These are phyloP conservation scores for Aphaenogaster ashmeadi DNA, from an alignment of 1,140 invertebrate genomes.

Conservation along the genomic window DNA sequence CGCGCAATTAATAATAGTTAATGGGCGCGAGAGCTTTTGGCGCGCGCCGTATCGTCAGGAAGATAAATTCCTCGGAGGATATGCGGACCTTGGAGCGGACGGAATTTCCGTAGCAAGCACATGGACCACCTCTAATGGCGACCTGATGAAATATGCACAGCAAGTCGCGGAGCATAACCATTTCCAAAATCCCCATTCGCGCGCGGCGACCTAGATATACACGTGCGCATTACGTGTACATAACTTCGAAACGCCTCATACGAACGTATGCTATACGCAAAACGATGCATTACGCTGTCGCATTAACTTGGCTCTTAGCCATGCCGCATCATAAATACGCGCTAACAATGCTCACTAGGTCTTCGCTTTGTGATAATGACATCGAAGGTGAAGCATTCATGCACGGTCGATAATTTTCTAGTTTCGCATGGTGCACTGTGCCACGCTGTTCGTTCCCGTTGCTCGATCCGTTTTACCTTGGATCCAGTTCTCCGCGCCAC, in stretches of 20 bases:
- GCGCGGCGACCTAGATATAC: conserved; percentile 56
- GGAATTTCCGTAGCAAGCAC: conserved; percentile 22
- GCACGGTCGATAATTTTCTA: conserved; percentile 5
- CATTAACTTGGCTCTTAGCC: conserved; percentile 82
- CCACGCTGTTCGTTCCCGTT: not conserved
- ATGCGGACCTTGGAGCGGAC: not conserved
- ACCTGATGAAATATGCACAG: conserved; percentile 35
- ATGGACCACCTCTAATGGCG: conserved; percentile 31
- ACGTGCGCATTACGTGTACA: conserved; percentile 11
- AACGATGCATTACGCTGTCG: conserved; percentile 76
- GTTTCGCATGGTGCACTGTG: not conserved
- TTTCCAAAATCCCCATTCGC: conserved; percentile 57
- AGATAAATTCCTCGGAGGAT: conserved; percentile 35
- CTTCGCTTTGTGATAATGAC: conserved; percentile 53
- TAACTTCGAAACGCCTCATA: conserved; percentile 45
- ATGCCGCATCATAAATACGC: conserved; percentile 82
- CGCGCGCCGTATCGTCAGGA: not conserved
- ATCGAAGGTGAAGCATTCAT: conserved; percentile 13
- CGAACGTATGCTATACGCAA: conserved; percentile 46
- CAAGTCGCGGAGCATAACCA: not conserved
- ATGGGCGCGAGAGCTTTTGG: conserved; percentile 5
- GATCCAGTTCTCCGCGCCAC: conserved; percentile 12
- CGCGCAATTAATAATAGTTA: conserved; percentile 35
- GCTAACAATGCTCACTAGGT: conserved; percentile 73
- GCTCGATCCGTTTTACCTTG: conserved; percentile 15